Conservation (phyloP, 37 sponge, comb jelly and placozoan genomes). For the Aplysina aerophoba region DNA sequence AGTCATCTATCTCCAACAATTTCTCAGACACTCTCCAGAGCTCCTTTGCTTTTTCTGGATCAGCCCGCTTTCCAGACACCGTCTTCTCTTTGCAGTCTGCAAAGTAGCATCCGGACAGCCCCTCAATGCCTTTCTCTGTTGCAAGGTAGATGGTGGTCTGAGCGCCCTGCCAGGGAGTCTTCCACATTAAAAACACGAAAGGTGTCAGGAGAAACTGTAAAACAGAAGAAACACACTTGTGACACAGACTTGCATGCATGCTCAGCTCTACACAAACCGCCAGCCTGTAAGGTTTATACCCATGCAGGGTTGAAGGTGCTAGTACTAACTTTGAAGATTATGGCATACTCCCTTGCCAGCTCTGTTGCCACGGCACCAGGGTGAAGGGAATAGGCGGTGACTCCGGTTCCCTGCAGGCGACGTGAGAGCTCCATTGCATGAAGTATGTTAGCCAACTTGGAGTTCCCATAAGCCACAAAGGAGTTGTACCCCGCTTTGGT, state of each 20-base stretch:
- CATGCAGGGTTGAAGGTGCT: no score
- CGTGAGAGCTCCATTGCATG: conserved; percentile 78
- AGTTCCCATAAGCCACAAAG: conserved; percentile 60
- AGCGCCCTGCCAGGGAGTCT: conserved; percentile 74
- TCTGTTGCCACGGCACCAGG: conserved; percentile 83
- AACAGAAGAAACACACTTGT: not conserved
- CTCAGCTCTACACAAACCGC: no score
- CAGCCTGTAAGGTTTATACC: no score
- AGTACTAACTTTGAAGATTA: not conserved
- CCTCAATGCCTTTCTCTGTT: conserved; percentile 59
- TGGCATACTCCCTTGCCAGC: conserved; percentile 8
- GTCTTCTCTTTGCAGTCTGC: conserved; percentile 59
- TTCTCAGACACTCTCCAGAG: conserved; percentile 53
- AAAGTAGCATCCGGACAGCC: conserved; percentile 70
- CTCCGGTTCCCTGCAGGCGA: conserved; percentile 62
- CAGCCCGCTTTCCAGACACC: not conserved
- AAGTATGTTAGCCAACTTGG: conserved; percentile 87
- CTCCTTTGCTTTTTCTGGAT: conserved; percentile 42
- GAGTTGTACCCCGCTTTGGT: conserved; percentile 43
- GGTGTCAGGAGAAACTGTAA: not conserved
- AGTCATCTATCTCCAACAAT: not conserved
- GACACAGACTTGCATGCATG: no score
- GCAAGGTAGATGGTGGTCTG: conserved; percentile 85
- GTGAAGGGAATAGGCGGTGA: conserved; percentile 75
- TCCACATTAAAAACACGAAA: not conserved